phyloP scores from a whole-genome alignment of 2,113 vertebrate genomes.

The Dromiciops gliroides region DNA sequence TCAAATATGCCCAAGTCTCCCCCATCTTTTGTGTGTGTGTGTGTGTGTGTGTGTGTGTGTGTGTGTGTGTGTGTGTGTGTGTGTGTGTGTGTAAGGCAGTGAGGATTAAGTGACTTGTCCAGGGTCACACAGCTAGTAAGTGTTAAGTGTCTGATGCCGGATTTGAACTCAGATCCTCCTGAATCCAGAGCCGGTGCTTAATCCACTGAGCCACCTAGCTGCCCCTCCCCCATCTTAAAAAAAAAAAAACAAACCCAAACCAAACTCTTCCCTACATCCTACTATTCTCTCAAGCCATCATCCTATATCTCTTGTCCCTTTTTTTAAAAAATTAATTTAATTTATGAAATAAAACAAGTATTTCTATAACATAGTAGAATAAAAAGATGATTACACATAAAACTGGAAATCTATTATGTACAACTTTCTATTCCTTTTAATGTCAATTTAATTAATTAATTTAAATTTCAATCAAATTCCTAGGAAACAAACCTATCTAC shows the following conservation, averaged over 20 bases:
- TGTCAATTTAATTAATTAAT: neutral
- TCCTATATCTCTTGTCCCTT: neutral
- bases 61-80: too few relatives aligned
- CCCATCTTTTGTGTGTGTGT: too few relatives aligned
- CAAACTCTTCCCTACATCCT: neutral
- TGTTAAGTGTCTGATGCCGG: too few relatives aligned
- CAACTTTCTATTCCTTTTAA: neutral
- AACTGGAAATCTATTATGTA: neutral
- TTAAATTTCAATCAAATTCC: neutral
- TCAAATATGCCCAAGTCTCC: neutral
- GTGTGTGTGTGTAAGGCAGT: too few relatives aligned
- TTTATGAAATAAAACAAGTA: neutral
- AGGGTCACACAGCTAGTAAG: too few relatives aligned
- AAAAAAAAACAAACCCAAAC: too few relatives aligned
- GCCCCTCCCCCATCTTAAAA: neutral
- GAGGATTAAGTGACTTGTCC: too few relatives aligned
- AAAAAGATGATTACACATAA: neutral
- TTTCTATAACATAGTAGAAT: neutral
- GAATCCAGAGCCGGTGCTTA: too few relatives aligned
- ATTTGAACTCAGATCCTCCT: too few relatives aligned
- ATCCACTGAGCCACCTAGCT: too few relatives aligned
- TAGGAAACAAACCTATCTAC: neutral
- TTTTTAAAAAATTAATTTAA: neutral
- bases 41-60: too few relatives aligned
- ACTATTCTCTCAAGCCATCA: neutral